Evolutionary conservation across 1,140 invertebrate species (phyloP).

Genomic region (Drosophila kepulauana): DNA sequence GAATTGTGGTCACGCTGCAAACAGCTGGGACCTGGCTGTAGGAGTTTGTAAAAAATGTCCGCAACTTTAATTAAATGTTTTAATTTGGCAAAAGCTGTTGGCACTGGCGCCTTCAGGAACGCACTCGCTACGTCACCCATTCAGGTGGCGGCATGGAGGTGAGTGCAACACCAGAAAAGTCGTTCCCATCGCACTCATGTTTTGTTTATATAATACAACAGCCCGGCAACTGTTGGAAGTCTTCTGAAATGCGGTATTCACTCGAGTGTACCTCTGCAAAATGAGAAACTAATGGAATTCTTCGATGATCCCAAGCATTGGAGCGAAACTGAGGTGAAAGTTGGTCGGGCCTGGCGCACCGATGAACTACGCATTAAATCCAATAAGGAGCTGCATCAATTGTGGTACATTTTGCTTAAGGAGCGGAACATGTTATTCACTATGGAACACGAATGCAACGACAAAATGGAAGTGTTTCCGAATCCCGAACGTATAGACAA

Average conservation of each 20-base stretch:
- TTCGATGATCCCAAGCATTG: conserved; percentile 96
- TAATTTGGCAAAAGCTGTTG: conserved; percentile 61
- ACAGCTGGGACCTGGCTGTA: conserved; percentile 28
- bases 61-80: conserved; percentile 72
- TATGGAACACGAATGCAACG: conserved; percentile 94
- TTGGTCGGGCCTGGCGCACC: conserved; percentile 94
- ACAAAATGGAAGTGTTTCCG: conserved; percentile 91
- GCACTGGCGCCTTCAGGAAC: conserved; percentile 37
- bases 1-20: not conserved
- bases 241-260: conserved; percentile 53
- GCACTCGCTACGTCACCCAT: conserved; percentile 40
- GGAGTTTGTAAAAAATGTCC: conserved; percentile 53
- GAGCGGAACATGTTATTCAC: conserved; percentile 98
- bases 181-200: not conserved
- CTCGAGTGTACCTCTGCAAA: conserved; percentile 35
- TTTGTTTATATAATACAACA: conserved; percentile 68
- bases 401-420: conserved; percentile 98
- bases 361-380: conserved; percentile 98
- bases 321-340: conserved; percentile 91
- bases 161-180: not conserved
- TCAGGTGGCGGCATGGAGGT: conserved; percentile 48
- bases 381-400: conserved; percentile 98
- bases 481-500: conserved; percentile 98
- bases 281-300: conserved; percentile 92
- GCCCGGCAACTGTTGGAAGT: conserved; percentile 27